Percentiles rank a stretch among this genome's conserved stretches.
Evolutionary conservation across 2,797 vertebrate genomes (phyloP).

Genomic region (Falco novaeseelandiae): DNA sequence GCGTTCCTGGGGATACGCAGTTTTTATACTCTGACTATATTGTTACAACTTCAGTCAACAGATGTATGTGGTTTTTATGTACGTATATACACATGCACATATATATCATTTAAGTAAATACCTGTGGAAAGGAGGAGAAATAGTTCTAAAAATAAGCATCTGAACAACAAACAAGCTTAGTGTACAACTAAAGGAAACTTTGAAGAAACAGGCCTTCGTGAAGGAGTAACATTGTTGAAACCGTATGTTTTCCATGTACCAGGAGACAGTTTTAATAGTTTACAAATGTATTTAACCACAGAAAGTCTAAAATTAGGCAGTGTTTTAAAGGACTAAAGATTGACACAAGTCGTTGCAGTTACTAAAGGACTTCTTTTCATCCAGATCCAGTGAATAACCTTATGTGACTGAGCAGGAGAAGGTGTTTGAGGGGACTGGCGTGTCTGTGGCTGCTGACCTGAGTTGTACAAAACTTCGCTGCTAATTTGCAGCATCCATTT

Average conservation of each 20-base stretch:
- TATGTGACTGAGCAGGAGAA: constrained; percentile 36
- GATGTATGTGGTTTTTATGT: background rate
- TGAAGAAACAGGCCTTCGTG: constrained; percentile 47
- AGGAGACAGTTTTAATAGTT: constrained; percentile 59
- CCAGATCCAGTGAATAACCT: constrained; percentile 47
- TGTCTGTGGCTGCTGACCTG: background rate
- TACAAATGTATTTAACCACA: constrained; percentile 69
- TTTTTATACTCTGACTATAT: background rate
- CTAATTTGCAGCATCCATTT: background rate
- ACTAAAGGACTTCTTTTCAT: constrained; percentile 60
- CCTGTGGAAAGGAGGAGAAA: constrained; percentile 39
- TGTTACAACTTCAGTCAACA: background rate
- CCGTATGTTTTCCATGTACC: constrained; percentile 69
- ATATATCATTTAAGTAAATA: constrained; percentile 36
- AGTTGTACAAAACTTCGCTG: background rate
- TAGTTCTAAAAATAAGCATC: constrained; percentile 45
- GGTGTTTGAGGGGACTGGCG: background rate
- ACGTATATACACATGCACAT: background rate
- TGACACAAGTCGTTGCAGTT: constrained; percentile 64
- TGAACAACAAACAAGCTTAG: constrained; percentile 33
- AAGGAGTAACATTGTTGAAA: constrained; percentile 66
- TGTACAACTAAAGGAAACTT: constrained; percentile 42
- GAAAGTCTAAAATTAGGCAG: constrained; percentile 74
- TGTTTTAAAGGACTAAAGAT: constrained; percentile 57
- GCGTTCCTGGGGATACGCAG: background rate